Base-by-base conservation (phyloP, 2,888 invertebrate genomes). In the Xylophagus ater region DNA sequence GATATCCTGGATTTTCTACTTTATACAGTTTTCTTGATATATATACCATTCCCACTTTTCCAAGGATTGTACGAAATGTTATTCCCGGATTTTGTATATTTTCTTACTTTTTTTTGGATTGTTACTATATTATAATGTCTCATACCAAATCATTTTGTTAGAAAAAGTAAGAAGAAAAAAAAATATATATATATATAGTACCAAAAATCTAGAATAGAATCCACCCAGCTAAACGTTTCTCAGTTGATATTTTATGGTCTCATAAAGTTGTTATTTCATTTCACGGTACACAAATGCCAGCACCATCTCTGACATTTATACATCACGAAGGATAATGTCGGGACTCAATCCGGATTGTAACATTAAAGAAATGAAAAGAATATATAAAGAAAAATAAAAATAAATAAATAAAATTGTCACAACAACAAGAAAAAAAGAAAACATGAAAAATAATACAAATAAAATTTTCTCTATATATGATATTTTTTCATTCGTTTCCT, bases 221-320 rank as follows among this genome's bases (percentile, higher is more conserved):
- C n/a, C n/a, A n/a, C n/a, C n/a, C n/a, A 15, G 30, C 30, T 30
- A 30, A 30, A 30, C 30, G 30, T 30, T 30, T 30, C 30, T 30
- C 30, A 30, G 30, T 30, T 30, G 30, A 30, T 30, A 30, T 30
- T 30, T 30, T 30, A 30, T 30, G 30, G 17, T 4, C 30, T 30
- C 30, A 30, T 30, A 30, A 30, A 30, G 13, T 14, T 30, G 30
- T 30, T 30, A 30, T 30, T 30, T 15, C 30, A 30, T 30, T 17
- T 17, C 17, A 15, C 17, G 30, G 30, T 30, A 14, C 30, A 30
- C 30, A 30, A 30, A 12, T 3, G 10, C 30, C 15, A 30, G 14
- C 30, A 30, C 17, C 30, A 17, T 17, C 15, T 15, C 4, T n/a
- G n/a, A n/a, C n/a, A n/a, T n/a, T n/a, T n/a, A n/a, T n/a, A n/a